These are phyloP conservation scores for Riparia riparia DNA, from an alignment of 2,113 vertebrate genomes.

Conservation along the genomic window DNA sequence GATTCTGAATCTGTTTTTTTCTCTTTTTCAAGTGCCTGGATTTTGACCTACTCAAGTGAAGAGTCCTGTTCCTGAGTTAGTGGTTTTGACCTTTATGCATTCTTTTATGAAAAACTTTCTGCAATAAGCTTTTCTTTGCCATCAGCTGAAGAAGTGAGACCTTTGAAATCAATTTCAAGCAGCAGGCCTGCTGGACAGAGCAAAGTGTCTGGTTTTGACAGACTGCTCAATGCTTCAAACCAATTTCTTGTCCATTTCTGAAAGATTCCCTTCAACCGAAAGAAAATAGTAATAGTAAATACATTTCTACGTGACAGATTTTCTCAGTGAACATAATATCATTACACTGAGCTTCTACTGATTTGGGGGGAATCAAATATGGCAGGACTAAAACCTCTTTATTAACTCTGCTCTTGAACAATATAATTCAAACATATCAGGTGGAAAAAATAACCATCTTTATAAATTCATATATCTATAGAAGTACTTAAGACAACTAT, in stretches of 20 bases:
- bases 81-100: not conserved
- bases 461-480: not conserved
- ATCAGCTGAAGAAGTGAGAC: not conserved
- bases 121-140: not conserved
- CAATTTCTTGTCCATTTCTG: slow-evolving; percentile 23
- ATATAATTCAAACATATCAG: not conserved
- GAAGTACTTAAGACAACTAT: not conserved
- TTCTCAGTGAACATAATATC: not conserved
- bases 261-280: not conserved
- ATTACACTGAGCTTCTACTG: not conserved
- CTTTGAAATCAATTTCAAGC: slow-evolving; percentile 13
- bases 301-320: not conserved
- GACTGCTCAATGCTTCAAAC: not conserved
- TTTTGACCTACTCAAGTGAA: not conserved
- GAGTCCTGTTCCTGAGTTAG: not conserved
- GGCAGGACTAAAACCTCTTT: not conserved
- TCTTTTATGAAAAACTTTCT: not conserved
- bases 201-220: not conserved
- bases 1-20: not conserved
- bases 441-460: not conserved
- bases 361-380: not conserved
- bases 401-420: not conserved
- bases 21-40: not conserved
- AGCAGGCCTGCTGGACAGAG: not conserved
- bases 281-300: not conserved